These are phyloP conservation scores for Aurelia aurita complex sp. Pacific DNA, from an alignment of 30 jellyfish, hydroid and myxozoan genomes.

Conservation along the genomic window DNA sequence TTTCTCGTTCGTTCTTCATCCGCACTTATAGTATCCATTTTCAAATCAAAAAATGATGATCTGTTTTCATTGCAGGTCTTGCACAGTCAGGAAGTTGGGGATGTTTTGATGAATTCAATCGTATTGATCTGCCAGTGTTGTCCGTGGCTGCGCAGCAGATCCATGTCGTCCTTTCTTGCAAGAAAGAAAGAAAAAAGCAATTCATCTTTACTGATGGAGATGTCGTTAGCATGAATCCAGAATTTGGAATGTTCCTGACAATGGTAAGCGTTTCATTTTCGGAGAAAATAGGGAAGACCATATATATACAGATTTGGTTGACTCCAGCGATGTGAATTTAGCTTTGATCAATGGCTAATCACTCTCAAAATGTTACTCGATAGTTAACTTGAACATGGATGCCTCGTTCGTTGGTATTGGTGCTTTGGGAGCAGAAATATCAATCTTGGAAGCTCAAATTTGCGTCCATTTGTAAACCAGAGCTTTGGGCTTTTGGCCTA, in stretches of 20 bases:
- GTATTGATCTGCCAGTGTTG: constrained; percentile 82
- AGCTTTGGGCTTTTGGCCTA: too few relatives aligned
- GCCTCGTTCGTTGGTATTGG: too few relatives aligned
- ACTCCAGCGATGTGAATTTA: too few relatives aligned
- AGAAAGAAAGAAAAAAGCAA: constrained; percentile 80
- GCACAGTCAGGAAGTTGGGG: constrained; percentile 98
- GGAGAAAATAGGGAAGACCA: not conserved
- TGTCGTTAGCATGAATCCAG: constrained; percentile 85
- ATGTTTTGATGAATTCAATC: constrained; percentile 86
- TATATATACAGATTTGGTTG: too few relatives aligned
- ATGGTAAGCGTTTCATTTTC: constrained; percentile 53
- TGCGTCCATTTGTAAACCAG: too few relatives aligned
- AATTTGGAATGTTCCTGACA: constrained; percentile 76
- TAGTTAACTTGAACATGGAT: too few relatives aligned
- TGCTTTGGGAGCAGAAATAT: too few relatives aligned
- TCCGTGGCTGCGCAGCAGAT: constrained; percentile 94
- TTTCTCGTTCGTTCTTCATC: too few relatives aligned
- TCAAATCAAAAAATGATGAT: not conserved
- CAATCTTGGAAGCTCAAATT: too few relatives aligned
- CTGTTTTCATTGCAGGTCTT: constrained; percentile 45
- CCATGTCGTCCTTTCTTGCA: constrained; percentile 73
- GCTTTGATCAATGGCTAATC: too few relatives aligned
- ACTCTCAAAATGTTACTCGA: too few relatives aligned
- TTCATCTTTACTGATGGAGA: constrained; percentile 88
- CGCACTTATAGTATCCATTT: too few relatives aligned